Base-by-base conservation (phyloP, 1,140 invertebrate genomes). In the Harlomillsia oculata region DNA sequence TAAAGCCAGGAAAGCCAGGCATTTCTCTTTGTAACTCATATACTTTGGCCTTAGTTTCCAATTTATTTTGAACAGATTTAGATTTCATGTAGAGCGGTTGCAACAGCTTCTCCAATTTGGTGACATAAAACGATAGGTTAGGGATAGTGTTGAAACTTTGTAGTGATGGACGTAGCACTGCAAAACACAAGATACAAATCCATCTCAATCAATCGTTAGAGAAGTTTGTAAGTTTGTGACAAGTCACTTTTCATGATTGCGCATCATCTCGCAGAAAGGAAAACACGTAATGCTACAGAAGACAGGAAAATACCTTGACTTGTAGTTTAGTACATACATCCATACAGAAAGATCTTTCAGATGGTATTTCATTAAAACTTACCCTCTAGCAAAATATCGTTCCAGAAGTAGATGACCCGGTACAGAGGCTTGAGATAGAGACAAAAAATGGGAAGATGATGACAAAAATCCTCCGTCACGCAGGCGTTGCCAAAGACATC, bases 11-110 rank as follows among this genome's bases (percentile, higher is more conserved):
- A 53, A 53, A 53, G 21, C 59, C 59, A n/a, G 52, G 43, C 55
- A 62, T 58, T 44, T 62, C 60, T 26, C 55, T 39, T 18, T 34
- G 29, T 25, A 62, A 39, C 32, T 62, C 60, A 26, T 32, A 44
- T 9, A 55, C 21, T 36, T 62, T 62, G 13, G 45, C 39, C 25
- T 39, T 29, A 25, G 43, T 53, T 36, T 58, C 49, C 11, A 62
- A 32, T 44, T 50, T 28, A 34, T 45, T 46, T 25, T 52, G 41
- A 32, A 52, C 20, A 23, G 30, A 45, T 20, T 58, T 58, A 14
- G 32, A 20, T 28, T 43, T 50, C 21, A 26, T 26, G n/a, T 30
- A 14, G 8, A 58, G 30, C 16, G 56, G 56, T 21, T 23, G 28
- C 13, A 58, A 21, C 14, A 51, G 21, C 28, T 34, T 36, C 52